phyloP scores from a whole-genome alignment of 2,888 invertebrate species.

The Chloromyia formosa region DNA sequence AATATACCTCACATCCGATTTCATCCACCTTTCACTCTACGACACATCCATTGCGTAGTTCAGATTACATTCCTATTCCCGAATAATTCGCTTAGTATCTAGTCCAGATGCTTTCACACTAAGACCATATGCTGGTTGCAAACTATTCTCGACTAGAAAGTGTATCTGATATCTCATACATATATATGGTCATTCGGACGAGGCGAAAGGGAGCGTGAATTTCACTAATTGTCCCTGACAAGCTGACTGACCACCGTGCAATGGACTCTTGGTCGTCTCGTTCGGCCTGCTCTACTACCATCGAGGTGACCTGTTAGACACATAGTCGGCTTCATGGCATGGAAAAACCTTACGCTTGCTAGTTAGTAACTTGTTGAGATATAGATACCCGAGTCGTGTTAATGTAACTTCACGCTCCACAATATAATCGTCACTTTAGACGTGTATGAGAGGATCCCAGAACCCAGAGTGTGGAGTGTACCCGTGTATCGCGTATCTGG shows the following conservation, averaged over 20 bases:
- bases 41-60: no score
- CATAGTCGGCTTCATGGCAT: no score
- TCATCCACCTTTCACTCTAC: no score
- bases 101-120: not conserved
- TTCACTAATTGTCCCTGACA: constrained; percentile 37
- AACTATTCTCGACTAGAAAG: constrained; percentile 21
- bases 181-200: not conserved
- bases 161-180: constrained; percentile 13
- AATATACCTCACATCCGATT: no score
- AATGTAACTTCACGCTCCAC: no score
- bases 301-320: not conserved
- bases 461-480: no score
- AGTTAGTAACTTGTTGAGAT: no score
- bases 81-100: no score
- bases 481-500: not conserved
- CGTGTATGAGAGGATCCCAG: not conserved
- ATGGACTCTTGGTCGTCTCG: constrained; percentile 10
- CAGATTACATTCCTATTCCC: no score
- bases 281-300: not conserved
- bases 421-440: constrained; percentile 10
- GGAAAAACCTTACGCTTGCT: no score
- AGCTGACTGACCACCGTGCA: constrained; percentile 35
- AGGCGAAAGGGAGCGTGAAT: constrained; percentile 31
- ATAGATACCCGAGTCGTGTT: no score
- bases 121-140: constrained; percentile 6